Base-by-base conservation (phyloP, 2,113 vertebrate genomes). In the Tylochromis polylepis region DNA sequence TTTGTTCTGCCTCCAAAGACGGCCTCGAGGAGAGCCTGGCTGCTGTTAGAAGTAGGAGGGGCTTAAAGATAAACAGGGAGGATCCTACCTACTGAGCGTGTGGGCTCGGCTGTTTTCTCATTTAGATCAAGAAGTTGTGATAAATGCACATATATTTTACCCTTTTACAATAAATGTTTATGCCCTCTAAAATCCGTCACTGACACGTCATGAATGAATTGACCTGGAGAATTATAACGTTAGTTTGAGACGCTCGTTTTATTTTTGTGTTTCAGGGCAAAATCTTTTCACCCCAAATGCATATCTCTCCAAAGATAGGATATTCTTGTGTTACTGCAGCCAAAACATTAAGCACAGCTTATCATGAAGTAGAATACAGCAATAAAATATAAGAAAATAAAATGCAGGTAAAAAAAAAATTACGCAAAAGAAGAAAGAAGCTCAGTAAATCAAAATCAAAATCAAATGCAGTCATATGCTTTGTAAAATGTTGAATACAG, bases 271-370 rank as follows among this genome's bases (percentile, higher is more conserved):
- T 41, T 65, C 20, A 16, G 14, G 6, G 14, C 14, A 3, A 49
- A 49, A 49, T 15, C 41, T 43, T 43, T 46, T 15, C 12, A 14
- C 36, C 7, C 36, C 12, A 0, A 0, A 15, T 24, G 36, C 24
- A 24, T 24, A 43, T 70, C 43, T 70, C 65, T 70, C 11, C 10
- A 70, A 24, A 10, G 38, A 70, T 10, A 10, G 8, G n/a, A 16
- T 24, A 43, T 70, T 70, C 38, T 43, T 70, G 62, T 62, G 34
- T 70, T 70, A 70, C n/a, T 16, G 1, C 38, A 70, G 65, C 65
- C 65, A 70, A 43, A 27, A 43, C 0, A 3, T 43, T 5, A 70
- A 70, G 62, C 9, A 70, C 62, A 41, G 11, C 62, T 70, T 70
- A 16, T 43, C 16, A 43, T 70, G 43, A 24, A 70, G n/a, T 70